These are phyloP conservation scores for Lethrus apterus DNA, from an alignment of 1,140 invertebrate genomes.

Conservation along the genomic window DNA sequence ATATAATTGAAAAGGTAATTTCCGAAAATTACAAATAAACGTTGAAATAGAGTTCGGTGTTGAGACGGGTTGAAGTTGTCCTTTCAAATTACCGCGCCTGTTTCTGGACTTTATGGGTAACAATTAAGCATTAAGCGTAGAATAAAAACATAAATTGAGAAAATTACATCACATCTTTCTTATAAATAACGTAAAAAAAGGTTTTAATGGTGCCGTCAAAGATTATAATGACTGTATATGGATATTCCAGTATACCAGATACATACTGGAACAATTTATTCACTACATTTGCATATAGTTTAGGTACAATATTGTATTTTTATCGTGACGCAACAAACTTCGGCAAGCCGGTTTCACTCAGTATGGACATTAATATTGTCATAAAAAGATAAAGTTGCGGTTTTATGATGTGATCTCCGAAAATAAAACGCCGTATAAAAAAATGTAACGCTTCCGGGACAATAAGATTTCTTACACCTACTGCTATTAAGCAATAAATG, in stretches of 20 bases:
- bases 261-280: background rate
- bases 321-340: background rate
- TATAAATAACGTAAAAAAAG: conserved; percentile 10
- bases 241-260: background rate
- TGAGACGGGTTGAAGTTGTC: too few relatives aligned
- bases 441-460: too few relatives aligned
- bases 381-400: conserved; percentile 5
- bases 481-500: conserved; percentile 12
- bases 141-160: conserved; percentile 12
- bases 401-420: conserved; percentile 4
- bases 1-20: too few relatives aligned
- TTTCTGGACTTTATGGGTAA: conserved; percentile 6
- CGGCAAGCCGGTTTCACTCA: background rate
- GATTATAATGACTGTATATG: conserved; percentile 8
- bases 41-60: too few relatives aligned
- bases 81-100: background rate
- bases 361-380: background rate
- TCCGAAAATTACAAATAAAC: too few relatives aligned
- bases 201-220: conserved; percentile 6
- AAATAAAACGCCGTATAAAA: too few relatives aligned
- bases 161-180: conserved; percentile 10
- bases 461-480: conserved; percentile 14
- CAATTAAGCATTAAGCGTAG: conserved; percentile 9
- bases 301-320: background rate
- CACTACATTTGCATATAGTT: conserved; percentile 5